Evolutionary conservation across 2,797 vertebrate species (phyloP).

Genomic region (Lophura swinhoii): DNA sequence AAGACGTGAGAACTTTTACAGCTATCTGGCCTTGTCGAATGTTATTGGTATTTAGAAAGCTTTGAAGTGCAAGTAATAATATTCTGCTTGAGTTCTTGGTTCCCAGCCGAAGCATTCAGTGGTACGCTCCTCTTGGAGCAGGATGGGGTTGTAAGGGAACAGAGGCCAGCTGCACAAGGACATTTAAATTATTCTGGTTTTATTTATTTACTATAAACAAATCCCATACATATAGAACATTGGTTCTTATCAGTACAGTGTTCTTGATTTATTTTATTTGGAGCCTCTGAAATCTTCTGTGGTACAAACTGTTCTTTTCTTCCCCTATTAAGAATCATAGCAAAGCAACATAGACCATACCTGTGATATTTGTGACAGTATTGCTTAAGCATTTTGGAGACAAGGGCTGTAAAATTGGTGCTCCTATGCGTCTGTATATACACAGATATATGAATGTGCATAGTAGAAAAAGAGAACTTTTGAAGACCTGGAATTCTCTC

Average conservation of each 20-base stretch:
- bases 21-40: background rate
- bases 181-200: background rate
- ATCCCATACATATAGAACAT: background rate
- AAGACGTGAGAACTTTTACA: background rate
- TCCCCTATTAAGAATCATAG: background rate
- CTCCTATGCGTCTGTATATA: background rate
- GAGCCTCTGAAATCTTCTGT: background rate
- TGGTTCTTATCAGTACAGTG: background rate
- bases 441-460: accelerated
- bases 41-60: background rate
- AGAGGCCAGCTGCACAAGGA: background rate
- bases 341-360: background rate
- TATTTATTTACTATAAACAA: background rate
- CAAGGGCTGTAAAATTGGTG: background rate
- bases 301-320: background rate
- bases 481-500: background rate
- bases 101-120: accelerated
- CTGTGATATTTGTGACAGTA: background rate
- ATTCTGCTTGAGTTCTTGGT: background rate
- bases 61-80: background rate
- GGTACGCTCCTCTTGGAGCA: background rate
- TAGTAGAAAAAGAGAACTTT: background rate
- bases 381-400: background rate
- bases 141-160: background rate
- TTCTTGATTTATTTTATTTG: background rate